Base-by-base conservation (phyloP, 2,888 invertebrate species). In the Halictus ligatus region DNA sequence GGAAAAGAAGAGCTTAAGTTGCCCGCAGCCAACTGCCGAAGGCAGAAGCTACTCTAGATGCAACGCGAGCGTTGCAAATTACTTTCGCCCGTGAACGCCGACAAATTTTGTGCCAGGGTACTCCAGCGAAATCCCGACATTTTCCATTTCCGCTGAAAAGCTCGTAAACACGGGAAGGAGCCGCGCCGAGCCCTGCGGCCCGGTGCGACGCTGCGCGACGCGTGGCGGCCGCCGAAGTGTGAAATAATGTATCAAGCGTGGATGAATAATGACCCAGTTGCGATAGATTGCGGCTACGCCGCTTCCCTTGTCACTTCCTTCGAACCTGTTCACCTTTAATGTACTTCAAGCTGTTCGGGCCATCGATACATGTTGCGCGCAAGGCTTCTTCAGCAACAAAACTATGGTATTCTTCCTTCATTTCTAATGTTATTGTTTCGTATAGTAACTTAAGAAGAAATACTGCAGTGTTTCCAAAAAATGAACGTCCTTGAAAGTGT, bases 241-340 rank as follows among this genome's bases (percentile, higher is more conserved):
- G 85, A 90, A 90, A 90, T 90, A 90, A 90, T 89, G 81, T 85
- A 89, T 84, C 81, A 89, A 88, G 72, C 85, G 71, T 29, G 83
- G 81, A 87, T 90, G 88, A 86, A 87, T 89, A 89, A 88, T 84
- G 86, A 85, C 79, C 78, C 60, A 77, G 71, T 79, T 78, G 79
- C 82, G 75, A 89, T 86, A 77, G 83, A 79, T 82, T 58, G 86
- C 77, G 76, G 72, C 67, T 40, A 25, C 71, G 60, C 75, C 67
- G 69, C 54, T 79, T 83, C 48, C 64, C 60, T 29, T 54, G 50
- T 67, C 69, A 46, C 58, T 81, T 81, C 73, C 77, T 75, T 54
- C 48, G 25, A 74, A 69, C 21, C 75, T 82, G 64, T 80, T 77
- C 54, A 29, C 40, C 50, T 58, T 67, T 78, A 73, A 87, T 76